A percentile compares a stretch with the other conserved stretches of the same genome.
These are phyloP conservation scores for Prochilodus magdalenae DNA, from an alignment of 2,113 vertebrate species.

Conservation along the genomic window DNA sequence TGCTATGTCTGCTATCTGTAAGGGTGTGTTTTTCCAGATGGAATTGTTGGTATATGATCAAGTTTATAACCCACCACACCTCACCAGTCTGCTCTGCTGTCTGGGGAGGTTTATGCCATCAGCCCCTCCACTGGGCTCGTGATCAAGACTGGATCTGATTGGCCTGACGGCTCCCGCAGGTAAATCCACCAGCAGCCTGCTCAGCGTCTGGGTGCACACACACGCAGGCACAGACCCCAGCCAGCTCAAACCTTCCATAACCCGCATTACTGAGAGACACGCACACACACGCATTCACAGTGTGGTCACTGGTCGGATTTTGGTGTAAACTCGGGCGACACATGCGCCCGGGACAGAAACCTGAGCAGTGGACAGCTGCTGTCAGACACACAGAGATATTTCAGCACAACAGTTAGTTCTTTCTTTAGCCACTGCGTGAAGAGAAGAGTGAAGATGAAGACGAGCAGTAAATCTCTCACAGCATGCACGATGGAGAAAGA, in stretches of 20 bases:
- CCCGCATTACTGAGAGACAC: background rate
- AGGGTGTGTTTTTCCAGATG: conserved; percentile 11
- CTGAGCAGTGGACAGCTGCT: conserved; percentile 4
- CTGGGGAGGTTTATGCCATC: background rate
- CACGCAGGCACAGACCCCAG: background rate
- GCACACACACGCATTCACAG: background rate
- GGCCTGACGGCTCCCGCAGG: conserved; percentile 8
- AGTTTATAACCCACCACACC: background rate
- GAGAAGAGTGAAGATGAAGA: background rate
- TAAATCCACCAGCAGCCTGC: conserved; percentile 28
- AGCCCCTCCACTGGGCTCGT: background rate
- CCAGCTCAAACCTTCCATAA: background rate
- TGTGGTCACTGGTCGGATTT: background rate
- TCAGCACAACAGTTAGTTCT: background rate
- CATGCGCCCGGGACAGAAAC: background rate
- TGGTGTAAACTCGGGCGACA: conserved; percentile 6
- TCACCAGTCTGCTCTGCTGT: background rate
- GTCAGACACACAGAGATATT: background rate
- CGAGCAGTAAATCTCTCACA: no score
- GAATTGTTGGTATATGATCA: background rate
- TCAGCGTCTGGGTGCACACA: background rate
- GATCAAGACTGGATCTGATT: background rate
- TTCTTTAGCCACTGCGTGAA: background rate
- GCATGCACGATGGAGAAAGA: background rate
- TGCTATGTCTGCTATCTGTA: background rate